Percentiles rank a stretch among this genome's conserved stretches.
Evolutionary conservation across 2,113 vertebrate species (phyloP).

Genomic region (Heteronetta atricapilla): DNA sequence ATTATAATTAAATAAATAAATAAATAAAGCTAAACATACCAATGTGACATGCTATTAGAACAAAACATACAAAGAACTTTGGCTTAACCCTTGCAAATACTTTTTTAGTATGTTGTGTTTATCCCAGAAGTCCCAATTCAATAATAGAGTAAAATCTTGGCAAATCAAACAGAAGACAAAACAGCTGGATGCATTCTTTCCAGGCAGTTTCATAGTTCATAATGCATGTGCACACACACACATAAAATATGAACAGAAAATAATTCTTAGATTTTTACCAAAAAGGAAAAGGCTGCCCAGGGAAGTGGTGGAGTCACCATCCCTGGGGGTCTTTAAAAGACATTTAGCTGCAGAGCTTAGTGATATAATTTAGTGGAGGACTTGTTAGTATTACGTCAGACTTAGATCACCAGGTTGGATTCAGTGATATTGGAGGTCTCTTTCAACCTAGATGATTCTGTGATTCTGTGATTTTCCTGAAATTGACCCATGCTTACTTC

Average conservation of each 20-base stretch:
- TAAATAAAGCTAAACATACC: neutral
- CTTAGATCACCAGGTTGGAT: no score
- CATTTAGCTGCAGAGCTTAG: no score
- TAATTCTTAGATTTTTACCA: neutral
- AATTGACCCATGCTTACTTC: neutral
- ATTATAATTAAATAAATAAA: neutral
- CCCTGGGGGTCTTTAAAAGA: no score
- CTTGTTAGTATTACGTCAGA: no score
- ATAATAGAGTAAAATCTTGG: neutral
- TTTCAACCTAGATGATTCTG: no score
- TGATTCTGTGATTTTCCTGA: neutral
- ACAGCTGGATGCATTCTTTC: neutral
- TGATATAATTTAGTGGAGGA: no score
- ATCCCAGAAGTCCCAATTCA: neutral
- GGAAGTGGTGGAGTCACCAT: no score
- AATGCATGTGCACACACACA: no score
- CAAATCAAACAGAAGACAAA: neutral
- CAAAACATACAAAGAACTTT: neutral
- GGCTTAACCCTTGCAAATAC: neutral
- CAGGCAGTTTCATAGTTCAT: slow-evolving; percentile 2
- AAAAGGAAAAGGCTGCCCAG: neutral
- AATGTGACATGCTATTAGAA: neutral
- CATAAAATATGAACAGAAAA: neutral
- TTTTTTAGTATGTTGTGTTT: neutral
- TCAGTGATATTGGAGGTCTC: no score